Percentiles rank a stretch among this genome's conserved stretches.
phyloP scores from a whole-genome alignment of 35 echinoderm and acorn worm species.

The Ophioderma brevispina region DNA sequence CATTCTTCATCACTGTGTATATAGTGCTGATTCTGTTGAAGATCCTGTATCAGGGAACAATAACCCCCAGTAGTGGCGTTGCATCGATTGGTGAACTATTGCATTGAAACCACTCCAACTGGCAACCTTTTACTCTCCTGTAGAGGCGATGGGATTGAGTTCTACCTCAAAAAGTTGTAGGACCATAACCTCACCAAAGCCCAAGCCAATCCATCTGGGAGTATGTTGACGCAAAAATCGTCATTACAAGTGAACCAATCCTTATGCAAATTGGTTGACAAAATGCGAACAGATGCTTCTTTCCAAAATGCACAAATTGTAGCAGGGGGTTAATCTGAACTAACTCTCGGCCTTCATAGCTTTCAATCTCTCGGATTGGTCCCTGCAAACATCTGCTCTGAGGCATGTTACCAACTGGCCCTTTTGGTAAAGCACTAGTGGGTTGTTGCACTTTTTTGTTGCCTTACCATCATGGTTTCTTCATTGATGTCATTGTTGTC shows the following conservation, averaged over 20 bases:
- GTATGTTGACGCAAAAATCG: background rate
- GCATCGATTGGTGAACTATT: background rate
- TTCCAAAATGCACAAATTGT: constrained; percentile 19
- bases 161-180: constrained; percentile 5
- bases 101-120: constrained; percentile 27
- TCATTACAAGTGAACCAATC: constrained; percentile 31
- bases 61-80: background rate
- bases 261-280: background rate
- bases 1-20: background rate
- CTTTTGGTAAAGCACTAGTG: constrained; percentile 22
- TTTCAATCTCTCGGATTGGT: constrained; percentile 13
- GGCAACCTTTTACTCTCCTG: background rate
- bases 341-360: background rate
- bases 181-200: background rate
- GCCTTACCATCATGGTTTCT: too few relatives aligned
- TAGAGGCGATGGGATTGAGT: background rate
- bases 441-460: constrained; percentile 43
- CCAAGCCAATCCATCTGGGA: constrained; percentile 27
- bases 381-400: background rate
- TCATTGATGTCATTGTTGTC: too few relatives aligned
- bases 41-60: background rate
- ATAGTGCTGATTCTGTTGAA: background rate
- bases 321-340: constrained; percentile 21
- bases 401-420: background rate
- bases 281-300: constrained; percentile 10